Percentiles rank a stretch among this genome's conserved stretches.
These are phyloP conservation scores for Nymphalis io DNA, from an alignment of 1,140 invertebrate species.

Conservation along the genomic window DNA sequence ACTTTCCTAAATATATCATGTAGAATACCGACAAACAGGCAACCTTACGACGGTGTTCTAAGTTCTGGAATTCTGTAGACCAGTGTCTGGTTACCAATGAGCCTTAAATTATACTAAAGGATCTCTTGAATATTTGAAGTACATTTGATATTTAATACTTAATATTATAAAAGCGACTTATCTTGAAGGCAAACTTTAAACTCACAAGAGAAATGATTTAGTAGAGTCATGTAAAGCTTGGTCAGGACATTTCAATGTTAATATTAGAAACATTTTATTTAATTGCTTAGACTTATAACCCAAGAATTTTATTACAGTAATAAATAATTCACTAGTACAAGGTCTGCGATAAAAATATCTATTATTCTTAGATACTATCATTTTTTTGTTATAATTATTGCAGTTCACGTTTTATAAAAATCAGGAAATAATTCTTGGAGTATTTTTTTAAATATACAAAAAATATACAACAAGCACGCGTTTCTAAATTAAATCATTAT, in stretches of 20 bases:
- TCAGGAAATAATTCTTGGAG: neutral
- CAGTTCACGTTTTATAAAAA: neutral
- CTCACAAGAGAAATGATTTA: neutral
- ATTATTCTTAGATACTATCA: conserved; percentile 3
- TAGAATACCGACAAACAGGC: too few species aligned
- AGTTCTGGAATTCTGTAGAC: too few species aligned
- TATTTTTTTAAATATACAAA: neutral
- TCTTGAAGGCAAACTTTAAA: neutral
- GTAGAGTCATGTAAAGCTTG: neutral
- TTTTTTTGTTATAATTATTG: neutral
- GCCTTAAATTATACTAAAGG: too few species aligned
- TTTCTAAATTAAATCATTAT: neutral
- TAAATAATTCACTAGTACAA: neutral
- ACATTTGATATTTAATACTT: too few species aligned
- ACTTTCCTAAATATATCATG: too few species aligned
- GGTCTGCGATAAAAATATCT: neutral
- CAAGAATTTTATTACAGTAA: neutral
- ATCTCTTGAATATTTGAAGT: too few species aligned
- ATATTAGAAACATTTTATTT: conserved; percentile 5
- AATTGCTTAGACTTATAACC: neutral
- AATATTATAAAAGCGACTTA: neutral
- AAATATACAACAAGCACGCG: neutral
- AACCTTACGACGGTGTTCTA: too few species aligned
- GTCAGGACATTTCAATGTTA: neutral
- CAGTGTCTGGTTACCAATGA: too few species aligned